phyloP scores from a whole-genome alignment of 2,113 vertebrate genomes.

The Mus musculus region GRCm39 chr4:47993001-47993500 shows the following conservation, averaged over 20 bases:
- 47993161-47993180: too few relatives aligned
- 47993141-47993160: not conserved
- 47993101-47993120: not conserved
- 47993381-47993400: not conserved
- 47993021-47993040: not conserved
- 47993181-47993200: not conserved
- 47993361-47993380: not conserved
- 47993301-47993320: not conserved
- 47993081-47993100: not conserved
- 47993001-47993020: not conserved
- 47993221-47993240: not conserved
- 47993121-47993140: not conserved
- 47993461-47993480: not conserved
- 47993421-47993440: not conserved
- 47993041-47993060: not conserved
- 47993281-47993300: not conserved
- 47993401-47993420: not conserved
- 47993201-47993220: not conserved
- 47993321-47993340: not conserved
- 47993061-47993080: not conserved
- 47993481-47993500: not conserved
- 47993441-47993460: not conserved
- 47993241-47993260: not conserved
- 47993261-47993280: not conserved
- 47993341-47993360: not conserved